Percentiles rank a stretch among this genome's conserved stretches.
Evolutionary conservation across 2,113 vertebrate species (phyloP).

Genomic region (Myiozetetes cayanensis): DNA sequence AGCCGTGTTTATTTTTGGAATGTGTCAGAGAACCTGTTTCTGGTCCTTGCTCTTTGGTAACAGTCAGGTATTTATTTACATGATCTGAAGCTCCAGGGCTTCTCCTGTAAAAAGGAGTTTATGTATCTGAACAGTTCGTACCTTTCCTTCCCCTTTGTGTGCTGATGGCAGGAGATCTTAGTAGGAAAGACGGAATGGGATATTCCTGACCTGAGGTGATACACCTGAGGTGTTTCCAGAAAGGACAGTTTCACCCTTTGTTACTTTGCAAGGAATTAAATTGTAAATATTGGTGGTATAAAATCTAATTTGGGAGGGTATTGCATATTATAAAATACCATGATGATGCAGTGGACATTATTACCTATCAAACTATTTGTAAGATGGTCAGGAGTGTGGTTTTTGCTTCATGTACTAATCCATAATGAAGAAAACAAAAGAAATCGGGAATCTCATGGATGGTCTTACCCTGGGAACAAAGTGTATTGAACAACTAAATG

Average conservation of each 20-base stretch:
- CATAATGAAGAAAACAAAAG: background rate
- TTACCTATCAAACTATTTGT: background rate
- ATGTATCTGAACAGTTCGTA: background rate
- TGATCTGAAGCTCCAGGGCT: background rate
- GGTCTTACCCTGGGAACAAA: background rate
- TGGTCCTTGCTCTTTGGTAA: background rate
- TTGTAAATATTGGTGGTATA: background rate
- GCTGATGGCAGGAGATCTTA: background rate
- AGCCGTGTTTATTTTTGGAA: background rate
- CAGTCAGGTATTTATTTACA: slow-evolving; percentile 21
- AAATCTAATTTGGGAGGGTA: background rate
- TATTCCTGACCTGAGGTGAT: background rate
- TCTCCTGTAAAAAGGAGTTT: background rate
- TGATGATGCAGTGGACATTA: rapidly evolving
- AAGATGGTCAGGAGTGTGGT: background rate
- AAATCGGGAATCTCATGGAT: background rate
- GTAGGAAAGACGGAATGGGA: background rate
- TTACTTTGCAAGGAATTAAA: background rate
- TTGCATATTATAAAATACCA: background rate
- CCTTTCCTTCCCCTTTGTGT: background rate
- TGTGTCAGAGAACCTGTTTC: background rate
- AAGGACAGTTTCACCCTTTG: background rate
- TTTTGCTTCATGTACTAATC: background rate
- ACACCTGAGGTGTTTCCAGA: background rate
- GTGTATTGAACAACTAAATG: background rate